A percentile compares a stretch with the other conserved stretches of the same genome.
Conservation (phyloP, 2,797 vertebrate species). For the Lepilemur septentrionalis region DNA sequence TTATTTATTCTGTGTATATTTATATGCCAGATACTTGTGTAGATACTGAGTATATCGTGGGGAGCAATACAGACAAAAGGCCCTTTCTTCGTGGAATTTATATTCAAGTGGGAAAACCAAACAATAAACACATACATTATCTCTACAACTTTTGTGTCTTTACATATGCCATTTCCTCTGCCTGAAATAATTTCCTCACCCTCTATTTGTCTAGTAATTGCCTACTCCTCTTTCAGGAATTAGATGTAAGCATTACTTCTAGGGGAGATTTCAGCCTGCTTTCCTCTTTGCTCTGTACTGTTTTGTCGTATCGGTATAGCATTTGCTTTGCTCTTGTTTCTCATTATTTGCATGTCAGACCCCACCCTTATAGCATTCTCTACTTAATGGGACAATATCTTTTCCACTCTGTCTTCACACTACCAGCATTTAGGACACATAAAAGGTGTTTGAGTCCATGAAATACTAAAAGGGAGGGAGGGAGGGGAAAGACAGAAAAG, state of each 20-base stretch:
- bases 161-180: not conserved
- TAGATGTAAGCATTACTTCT: not conserved
- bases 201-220: constrained; percentile 4
- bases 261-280: not conserved
- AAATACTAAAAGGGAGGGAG: not conserved
- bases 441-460: not conserved
- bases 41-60: not conserved
- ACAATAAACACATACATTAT: not conserved
- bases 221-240: not conserved
- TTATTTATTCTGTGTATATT: not conserved
- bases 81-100: not conserved
- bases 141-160: not conserved
- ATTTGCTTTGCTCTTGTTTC: not conserved
- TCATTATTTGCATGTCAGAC: not conserved
- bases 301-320: not conserved
- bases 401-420: not conserved
- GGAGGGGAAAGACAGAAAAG: not conserved
- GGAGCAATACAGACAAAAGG: not conserved
- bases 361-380: not conserved
- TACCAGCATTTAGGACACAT: not conserved
- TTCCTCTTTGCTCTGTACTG: not conserved
- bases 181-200: not conserved
- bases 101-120: constrained; percentile 7
- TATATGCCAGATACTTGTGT: not conserved
- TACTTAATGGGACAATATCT: not conserved